These are phyloP conservation scores for Opisthocomus hoazin DNA, from an alignment of 2,113 vertebrate genomes.

Conservation along the genomic window DNA sequence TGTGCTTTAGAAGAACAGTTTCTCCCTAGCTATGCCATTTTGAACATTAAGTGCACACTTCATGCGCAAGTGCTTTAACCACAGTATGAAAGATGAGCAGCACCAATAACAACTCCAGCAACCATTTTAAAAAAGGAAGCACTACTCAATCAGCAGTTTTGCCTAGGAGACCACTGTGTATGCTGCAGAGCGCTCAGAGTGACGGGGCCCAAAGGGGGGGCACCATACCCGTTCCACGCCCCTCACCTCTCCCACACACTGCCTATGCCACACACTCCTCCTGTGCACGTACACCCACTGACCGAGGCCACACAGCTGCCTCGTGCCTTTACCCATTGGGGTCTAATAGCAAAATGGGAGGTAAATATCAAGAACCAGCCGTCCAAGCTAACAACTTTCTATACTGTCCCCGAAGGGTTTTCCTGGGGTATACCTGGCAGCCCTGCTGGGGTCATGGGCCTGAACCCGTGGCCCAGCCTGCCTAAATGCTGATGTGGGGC, in stretches of 20 bases:
- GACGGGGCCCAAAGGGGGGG: neutral
- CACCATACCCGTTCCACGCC: neutral
- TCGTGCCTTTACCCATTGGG: neutral
- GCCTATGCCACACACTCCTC: neutral
- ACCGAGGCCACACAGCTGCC: neutral
- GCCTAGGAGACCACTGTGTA: neutral
- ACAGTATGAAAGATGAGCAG: neutral
- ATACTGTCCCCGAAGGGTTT: neutral
- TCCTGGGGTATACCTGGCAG: neutral
- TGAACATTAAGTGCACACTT: neutral
- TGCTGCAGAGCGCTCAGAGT: neutral
- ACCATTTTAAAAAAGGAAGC: neutral
- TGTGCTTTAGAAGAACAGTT: neutral
- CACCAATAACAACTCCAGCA: neutral
- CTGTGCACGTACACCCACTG: accelerated
- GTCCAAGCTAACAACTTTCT: neutral
- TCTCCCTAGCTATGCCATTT: neutral
- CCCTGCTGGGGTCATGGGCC: neutral
- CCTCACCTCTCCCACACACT: neutral
- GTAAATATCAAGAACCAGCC: neutral
- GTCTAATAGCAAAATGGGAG: neutral
- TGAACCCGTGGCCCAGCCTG: neutral
- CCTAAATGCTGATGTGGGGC: neutral
- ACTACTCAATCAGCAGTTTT: neutral
- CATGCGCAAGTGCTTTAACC: neutral